phyloP scores from a whole-genome alignment of 2,113 vertebrate genomes.

The Danio rerio region GRCz12tu NC_133187.1:20651001-20651500 shows the following conservation, averaged over 20 bases:
- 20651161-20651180: slow-evolving; percentile 81
- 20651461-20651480: no score
- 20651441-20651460: no score
- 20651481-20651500: no score
- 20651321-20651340: slow-evolving; percentile 79
- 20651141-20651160: background rate
- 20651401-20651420: background rate
- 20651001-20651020: no score
- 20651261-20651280: slow-evolving; percentile 85
- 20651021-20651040: no score
- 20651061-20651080: no score
- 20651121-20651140: background rate
- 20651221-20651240: slow-evolving; percentile 89
- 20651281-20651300: slow-evolving; percentile 84
- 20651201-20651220: slow-evolving; percentile 87
- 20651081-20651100: no score
- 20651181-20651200: slow-evolving; percentile 86
- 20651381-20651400: background rate
- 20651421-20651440: no score
- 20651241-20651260: slow-evolving; percentile 84
- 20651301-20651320: slow-evolving; percentile 80
- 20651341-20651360: slow-evolving; percentile 87
- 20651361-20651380: slow-evolving; percentile 70
- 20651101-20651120: no score
- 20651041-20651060: no score